phyloP scores from a whole-genome alignment of 2,797 vertebrate genomes.

The Rhinogobio ventralis region DNA sequence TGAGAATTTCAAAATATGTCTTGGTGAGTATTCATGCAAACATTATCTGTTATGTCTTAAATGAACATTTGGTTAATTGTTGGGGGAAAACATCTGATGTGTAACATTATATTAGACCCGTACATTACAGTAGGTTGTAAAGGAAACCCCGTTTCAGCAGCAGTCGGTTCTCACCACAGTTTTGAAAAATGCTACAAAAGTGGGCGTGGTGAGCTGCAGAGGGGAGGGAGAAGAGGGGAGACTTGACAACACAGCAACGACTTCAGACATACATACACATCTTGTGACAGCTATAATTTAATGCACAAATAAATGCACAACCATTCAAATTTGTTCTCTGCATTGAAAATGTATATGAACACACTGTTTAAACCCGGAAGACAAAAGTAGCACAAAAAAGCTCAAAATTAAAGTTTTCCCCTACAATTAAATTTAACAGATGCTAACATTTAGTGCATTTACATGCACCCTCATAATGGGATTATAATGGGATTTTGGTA shows the following conservation, averaged over 20 bases:
- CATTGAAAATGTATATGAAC: neutral
- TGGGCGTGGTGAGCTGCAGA: too few relatives aligned
- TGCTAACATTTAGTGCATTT: too few relatives aligned
- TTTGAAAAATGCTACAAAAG: too few relatives aligned
- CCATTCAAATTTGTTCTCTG: neutral
- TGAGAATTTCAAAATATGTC: neutral
- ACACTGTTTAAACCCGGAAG: too few relatives aligned
- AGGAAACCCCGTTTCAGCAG: too few relatives aligned
- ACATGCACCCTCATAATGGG: too few relatives aligned
- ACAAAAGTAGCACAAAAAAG: too few relatives aligned
- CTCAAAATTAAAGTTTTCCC: neutral
- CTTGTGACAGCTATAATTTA: neutral
- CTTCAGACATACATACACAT: neutral
- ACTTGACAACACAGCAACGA: too few relatives aligned
- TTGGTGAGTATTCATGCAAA: neutral
- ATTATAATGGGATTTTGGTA: too few relatives aligned
- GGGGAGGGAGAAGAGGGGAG: too few relatives aligned
- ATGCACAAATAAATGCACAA: neutral
- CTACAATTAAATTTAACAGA: too few relatives aligned
- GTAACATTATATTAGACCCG: neutral
- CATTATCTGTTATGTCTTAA: neutral
- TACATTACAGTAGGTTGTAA: neutral
- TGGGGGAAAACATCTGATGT: neutral
- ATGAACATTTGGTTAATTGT: neutral
- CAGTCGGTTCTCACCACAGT: too few relatives aligned